Percentiles rank a stretch among this genome's conserved stretches.
These are phyloP conservation scores for Cephus rjabovi DNA, from an alignment of 2,888 invertebrate genomes.

Conservation along the genomic window DNA sequence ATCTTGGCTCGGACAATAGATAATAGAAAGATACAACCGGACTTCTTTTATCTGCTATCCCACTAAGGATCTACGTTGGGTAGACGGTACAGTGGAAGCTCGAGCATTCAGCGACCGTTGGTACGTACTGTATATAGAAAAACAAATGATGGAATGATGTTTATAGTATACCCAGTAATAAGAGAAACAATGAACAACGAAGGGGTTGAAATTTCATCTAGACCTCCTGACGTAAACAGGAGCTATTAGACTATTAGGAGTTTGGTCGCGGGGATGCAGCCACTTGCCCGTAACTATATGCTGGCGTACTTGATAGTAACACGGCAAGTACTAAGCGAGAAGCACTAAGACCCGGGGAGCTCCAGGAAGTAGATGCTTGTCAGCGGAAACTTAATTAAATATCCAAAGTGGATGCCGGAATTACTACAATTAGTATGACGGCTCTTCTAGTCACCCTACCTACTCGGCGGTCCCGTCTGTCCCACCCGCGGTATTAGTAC, in stretches of 20 bases:
- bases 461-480: slow-evolving; percentile 46
- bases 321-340: slow-evolving; percentile 14
- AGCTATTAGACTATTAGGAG: not conserved
- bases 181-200: not conserved
- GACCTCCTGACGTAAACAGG: not conserved
- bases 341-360: slow-evolving; percentile 29
- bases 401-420: slow-evolving; percentile 65
- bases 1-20: slow-evolving; percentile 46
- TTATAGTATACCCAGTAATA: not conserved
- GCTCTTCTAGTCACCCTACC: slow-evolving; percentile 41
- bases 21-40: slow-evolving; percentile 28
- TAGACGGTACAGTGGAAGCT: slow-evolving; percentile 11
- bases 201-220: not conserved
- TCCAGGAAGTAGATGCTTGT: slow-evolving; percentile 59
- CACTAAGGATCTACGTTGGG: not conserved
- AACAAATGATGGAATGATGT: not conserved
- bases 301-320: not conserved
- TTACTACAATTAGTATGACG: slow-evolving; percentile 66
- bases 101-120: not conserved
- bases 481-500: slow-evolving; percentile 62
- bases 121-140: not conserved
- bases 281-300: not conserved
- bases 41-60: not conserved
- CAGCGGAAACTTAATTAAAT: slow-evolving; percentile 67
- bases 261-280: not conserved